phyloP scores from a whole-genome alignment of 2,797 vertebrate genomes.

The Takifugu ocellatus region DNA sequence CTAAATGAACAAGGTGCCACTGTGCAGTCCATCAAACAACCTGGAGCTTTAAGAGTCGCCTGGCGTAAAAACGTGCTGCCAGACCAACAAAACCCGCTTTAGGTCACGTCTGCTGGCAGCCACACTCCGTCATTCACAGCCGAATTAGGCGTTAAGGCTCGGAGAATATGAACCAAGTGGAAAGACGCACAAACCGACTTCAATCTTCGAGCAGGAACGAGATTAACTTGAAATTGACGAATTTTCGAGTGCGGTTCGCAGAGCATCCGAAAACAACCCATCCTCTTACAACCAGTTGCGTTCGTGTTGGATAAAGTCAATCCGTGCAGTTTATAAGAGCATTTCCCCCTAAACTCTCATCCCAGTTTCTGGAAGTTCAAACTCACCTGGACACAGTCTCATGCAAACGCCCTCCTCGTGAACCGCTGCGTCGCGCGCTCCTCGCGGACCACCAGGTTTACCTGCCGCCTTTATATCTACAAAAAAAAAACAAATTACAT shows the following conservation, averaged over 20 bases:
- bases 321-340: too few relatives aligned
- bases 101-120: too few relatives aligned
- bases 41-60: too few relatives aligned
- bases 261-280: not conserved
- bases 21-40: too few relatives aligned
- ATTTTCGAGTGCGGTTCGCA: not conserved
- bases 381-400: conserved; percentile 63
- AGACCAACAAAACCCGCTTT: not conserved
- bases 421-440: conserved; percentile 18
- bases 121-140: not conserved
- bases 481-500: too few relatives aligned
- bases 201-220: not conserved
- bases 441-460: not conserved
- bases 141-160: not conserved
- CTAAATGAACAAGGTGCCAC: too few relatives aligned
- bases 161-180: rapidly evolving
- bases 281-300: too few relatives aligned
- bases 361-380: not conserved
- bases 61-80: too few relatives aligned
- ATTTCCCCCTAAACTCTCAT: too few relatives aligned
- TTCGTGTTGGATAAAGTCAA: too few relatives aligned
- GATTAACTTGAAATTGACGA: not conserved
- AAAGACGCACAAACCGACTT: rapidly evolving
- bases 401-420: conserved; percentile 56
- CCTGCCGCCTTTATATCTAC: too few relatives aligned